Evolutionary conservation across 2,888 invertebrate genomes (phyloP), one percentile per base, ranked within the genome.

Genomic region (Smittia sp.): DNA sequence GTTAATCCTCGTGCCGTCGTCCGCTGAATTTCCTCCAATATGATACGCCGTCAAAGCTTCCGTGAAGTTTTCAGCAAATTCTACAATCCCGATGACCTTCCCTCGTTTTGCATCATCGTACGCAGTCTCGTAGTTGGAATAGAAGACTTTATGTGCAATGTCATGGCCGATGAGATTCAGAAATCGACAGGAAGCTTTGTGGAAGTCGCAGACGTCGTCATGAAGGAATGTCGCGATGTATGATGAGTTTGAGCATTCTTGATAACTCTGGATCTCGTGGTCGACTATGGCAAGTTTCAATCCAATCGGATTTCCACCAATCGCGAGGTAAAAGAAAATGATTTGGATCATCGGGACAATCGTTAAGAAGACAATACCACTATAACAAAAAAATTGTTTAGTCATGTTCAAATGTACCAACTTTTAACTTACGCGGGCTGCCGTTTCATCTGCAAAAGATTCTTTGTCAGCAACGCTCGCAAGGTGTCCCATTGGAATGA

Each of bases 271-370:
- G 0, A 88, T 86, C 81, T 96, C 96, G 0, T 91, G 85, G 78
- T 94, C 94, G 20, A 94, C 89, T 0, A 95, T 85, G 0, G 90
- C 94, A 41, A 96, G 77, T 68, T 86, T 85, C 0, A 96, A 83
- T 74, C 88, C 87, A 70, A 85, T 84, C 0, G 92, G 91, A 77
- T 94, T 90, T 67, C 87, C 87, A 0, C 94, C 94, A 70, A 94
- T 87, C 27, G 94, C 90, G 74, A 89, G 80, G 82, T 94, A 91
- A 81, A 96, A 95, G 39, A 91, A 85, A 58, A 88, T 84, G 75
- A 91, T 86, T 86, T 95, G 90, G 24, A 94, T 83, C n/a, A 94
- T 83, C 11, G 96, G 96, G 78, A 96, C 90, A 74, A 92, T 77
- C 75, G 94, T 83, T 75, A 93, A 89, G 81, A 96, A 96, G 75